These are phyloP conservation scores for Deilephila elpenor DNA, from an alignment of 2,888 invertebrate genomes.

Conservation along the genomic window DNA sequence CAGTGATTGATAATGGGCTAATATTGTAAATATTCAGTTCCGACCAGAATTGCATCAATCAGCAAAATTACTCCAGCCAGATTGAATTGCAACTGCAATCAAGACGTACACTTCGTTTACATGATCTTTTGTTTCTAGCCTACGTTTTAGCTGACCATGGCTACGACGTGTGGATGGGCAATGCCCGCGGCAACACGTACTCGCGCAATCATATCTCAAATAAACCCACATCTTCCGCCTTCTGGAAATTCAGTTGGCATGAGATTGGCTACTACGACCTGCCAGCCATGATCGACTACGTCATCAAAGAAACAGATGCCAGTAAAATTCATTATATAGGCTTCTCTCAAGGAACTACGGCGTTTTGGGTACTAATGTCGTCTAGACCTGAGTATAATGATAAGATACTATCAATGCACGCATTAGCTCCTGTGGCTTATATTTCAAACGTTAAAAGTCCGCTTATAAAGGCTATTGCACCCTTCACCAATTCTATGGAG, in stretches of 20 bases:
- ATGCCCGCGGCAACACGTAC: slow-evolving; percentile 92
- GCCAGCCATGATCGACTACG: slow-evolving; percentile 90
- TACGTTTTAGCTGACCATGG: slow-evolving; percentile 88
- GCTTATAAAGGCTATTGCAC: slow-evolving; percentile 74
- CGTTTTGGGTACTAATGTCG: slow-evolving; percentile 85
- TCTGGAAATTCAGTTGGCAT: slow-evolving; percentile 88
- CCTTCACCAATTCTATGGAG: slow-evolving; percentile 75
- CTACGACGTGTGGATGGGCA: slow-evolving; percentile 94
- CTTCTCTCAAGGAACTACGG: slow-evolving; percentile 89
- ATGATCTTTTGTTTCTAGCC: slow-evolving; percentile 72
- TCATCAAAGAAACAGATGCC: slow-evolving; percentile 81
- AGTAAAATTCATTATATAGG: slow-evolving; percentile 87
- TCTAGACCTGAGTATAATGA: slow-evolving; percentile 84
- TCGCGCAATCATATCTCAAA: slow-evolving; percentile 85
- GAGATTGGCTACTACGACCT: slow-evolving; percentile 91
- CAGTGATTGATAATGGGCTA: no score
- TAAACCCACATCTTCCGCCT: slow-evolving; percentile 64
- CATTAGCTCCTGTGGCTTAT: slow-evolving; percentile 86
- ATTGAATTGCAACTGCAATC: no score
- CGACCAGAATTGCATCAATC: no score
- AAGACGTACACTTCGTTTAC: neutral
- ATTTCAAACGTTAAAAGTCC: slow-evolving; percentile 77
- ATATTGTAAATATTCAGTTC: no score
- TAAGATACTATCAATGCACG: slow-evolving; percentile 84
- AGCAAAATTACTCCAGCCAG: no score